phyloP scores from a whole-genome alignment of 2,888 invertebrate species.

The Xestobium rufovillosum region DNA sequence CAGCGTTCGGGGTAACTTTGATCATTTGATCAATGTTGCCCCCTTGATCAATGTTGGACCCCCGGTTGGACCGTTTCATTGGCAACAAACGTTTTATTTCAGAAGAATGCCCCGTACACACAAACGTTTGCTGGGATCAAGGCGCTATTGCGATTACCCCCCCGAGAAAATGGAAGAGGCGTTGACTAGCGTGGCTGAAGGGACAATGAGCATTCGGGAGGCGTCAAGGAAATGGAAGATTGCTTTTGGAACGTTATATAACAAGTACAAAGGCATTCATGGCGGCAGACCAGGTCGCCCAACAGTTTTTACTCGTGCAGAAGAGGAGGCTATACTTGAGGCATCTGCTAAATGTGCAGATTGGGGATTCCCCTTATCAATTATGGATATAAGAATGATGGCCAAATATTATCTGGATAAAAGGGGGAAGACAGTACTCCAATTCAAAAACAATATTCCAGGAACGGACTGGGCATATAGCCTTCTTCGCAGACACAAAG shows the following conservation, averaged over 20 bases:
- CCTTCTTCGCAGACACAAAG: slow-evolving; percentile 16
- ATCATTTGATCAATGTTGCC: slow-evolving; percentile 1
- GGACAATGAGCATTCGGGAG: slow-evolving; percentile 7
- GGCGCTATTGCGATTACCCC: slow-evolving; percentile 1
- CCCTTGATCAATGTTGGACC: no score
- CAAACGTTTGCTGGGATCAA: slow-evolving; percentile 5
- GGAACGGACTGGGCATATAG: slow-evolving; percentile 16
- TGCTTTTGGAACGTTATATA: slow-evolving; percentile 11
- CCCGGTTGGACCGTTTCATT: no score
- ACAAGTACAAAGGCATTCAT: slow-evolving; percentile 5
- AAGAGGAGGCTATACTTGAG: slow-evolving; percentile 10
- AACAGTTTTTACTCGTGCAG: slow-evolving; percentile 7
- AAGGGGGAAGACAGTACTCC: slow-evolving; percentile 12
- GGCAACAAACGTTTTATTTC: no score
- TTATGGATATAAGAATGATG: slow-evolving; percentile 10
- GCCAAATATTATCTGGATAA: slow-evolving; percentile 17
- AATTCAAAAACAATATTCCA: slow-evolving; percentile 18
- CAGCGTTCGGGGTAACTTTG: not conserved
- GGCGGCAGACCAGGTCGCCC: slow-evolving; percentile 10
- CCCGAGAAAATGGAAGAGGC: slow-evolving; percentile 5
- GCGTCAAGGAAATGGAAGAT: slow-evolving; percentile 8
- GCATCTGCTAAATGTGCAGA: slow-evolving; percentile 10
- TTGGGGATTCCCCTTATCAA: slow-evolving; percentile 7
- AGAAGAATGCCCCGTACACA: slow-evolving; percentile 5
- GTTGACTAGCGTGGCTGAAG: not conserved